Conservation (phyloP, 2,888 invertebrate species). For the Priocnemis perturbator region DNA sequence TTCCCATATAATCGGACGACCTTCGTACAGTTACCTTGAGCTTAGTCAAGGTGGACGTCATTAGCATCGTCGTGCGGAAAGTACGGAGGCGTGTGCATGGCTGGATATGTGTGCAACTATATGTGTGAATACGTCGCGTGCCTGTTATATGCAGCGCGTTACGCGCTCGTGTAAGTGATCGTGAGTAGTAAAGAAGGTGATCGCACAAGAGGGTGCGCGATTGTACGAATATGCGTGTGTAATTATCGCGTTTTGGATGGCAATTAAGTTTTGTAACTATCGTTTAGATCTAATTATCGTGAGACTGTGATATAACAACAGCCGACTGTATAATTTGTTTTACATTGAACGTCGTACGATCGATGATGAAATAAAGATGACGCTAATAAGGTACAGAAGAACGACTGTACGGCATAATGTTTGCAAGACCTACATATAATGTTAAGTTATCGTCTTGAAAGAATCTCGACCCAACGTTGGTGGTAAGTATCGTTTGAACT, state of each 20-base stretch:
- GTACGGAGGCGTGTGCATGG: no score
- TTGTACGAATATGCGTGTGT: constrained; percentile 24
- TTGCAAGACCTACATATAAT: constrained; percentile 30
- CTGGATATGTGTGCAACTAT: background rate
- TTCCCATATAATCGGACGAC: constrained; percentile 35
- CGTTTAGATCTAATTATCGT: constrained; percentile 68
- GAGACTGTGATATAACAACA: constrained; percentile 67
- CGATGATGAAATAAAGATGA: constrained; percentile 56
- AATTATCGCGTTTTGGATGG: constrained; percentile 38
- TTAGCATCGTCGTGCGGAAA: constrained; percentile 40
- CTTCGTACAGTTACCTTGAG: constrained; percentile 40
- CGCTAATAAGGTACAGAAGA: constrained; percentile 39
- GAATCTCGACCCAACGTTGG: no score
- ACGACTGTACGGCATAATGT: constrained; percentile 11
- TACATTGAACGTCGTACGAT: constrained; percentile 51
- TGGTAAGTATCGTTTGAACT: no score
- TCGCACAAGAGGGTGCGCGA: background rate
- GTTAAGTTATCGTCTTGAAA: background rate
- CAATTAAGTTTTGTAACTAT: constrained; percentile 55
- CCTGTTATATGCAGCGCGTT: no score
- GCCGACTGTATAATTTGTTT: constrained; percentile 64
- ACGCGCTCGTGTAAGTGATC: background rate
- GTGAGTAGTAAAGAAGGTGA: background rate
- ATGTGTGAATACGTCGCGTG: constrained; percentile 1
- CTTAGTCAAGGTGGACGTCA: constrained; percentile 33